phyloP scores from a whole-genome alignment of 2,888 invertebrate genomes.

The Oeneis ivallda region DNA sequence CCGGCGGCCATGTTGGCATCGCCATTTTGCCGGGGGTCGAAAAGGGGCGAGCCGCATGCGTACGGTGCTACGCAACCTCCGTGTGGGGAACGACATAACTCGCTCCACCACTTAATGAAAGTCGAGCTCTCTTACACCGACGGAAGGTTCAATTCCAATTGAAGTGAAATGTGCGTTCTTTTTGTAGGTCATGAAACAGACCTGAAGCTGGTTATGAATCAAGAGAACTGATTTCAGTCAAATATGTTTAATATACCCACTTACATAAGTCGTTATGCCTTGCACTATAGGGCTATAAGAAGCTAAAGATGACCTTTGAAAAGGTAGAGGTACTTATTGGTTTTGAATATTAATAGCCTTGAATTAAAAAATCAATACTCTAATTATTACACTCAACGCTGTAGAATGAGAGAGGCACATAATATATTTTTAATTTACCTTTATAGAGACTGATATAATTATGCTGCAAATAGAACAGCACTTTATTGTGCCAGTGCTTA shows the following conservation, averaged over 20 bases:
- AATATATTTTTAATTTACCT: neutral
- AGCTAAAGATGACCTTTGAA: neutral
- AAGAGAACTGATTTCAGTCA: slow-evolving; percentile 69
- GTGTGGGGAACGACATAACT: slow-evolving; percentile 68
- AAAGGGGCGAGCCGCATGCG: slow-evolving; percentile 78
- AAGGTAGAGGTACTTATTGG: neutral
- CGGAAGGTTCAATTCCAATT: slow-evolving; percentile 58
- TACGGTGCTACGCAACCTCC: slow-evolving; percentile 73
- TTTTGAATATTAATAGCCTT: slow-evolving; percentile 6
- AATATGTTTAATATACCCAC: slow-evolving; percentile 45
- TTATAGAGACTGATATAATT: neutral
- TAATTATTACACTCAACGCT: slow-evolving; percentile 3
- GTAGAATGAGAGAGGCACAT: slow-evolving; percentile 1
- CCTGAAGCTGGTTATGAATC: slow-evolving; percentile 71
- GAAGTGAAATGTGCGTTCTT: slow-evolving; percentile 56
- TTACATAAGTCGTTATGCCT: neutral
- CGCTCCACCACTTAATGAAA: slow-evolving; percentile 50
- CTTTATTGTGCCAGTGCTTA: slow-evolving; percentile 16
- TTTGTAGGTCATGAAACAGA: slow-evolving; percentile 71
- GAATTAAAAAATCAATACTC: slow-evolving; percentile 9
- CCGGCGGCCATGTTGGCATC: slow-evolving; percentile 81
- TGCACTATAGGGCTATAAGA: neutral
- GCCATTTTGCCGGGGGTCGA: slow-evolving; percentile 80
- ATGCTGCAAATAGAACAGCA: neutral
- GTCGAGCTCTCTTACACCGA: slow-evolving; percentile 52